Evolutionary conservation across 1,140 invertebrate species (phyloP).

Genomic region (Hyles euphorbiae): DNA sequence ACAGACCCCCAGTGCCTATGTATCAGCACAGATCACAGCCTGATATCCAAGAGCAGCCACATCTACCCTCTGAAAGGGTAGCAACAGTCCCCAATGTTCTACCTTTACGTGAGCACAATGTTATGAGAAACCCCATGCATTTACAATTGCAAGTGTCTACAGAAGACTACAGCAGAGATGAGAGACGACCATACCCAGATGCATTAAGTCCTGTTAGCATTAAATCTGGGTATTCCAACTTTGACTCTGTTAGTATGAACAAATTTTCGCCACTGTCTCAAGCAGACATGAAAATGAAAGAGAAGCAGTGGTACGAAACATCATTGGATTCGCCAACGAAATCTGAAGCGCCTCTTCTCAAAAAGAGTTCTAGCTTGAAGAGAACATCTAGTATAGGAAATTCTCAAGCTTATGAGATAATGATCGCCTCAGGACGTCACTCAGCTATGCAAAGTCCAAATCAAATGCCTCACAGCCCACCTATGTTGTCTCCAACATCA

Average conservation of each 20-base stretch:
- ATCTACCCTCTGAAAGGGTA: constrained; percentile 46
- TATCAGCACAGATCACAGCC: constrained; percentile 61
- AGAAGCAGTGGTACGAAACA: constrained; percentile 86
- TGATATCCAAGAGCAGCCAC: constrained; percentile 58
- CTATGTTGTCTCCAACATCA: constrained; percentile 62
- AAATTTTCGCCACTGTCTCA: constrained; percentile 62
- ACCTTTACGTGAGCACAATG: constrained; percentile 57
- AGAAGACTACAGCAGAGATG: constrained; percentile 55
- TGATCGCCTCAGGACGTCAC: constrained; percentile 59
- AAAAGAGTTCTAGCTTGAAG: constrained; percentile 60
- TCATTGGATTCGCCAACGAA: constrained; percentile 79
- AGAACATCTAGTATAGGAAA: constrained; percentile 64
- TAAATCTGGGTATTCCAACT: constrained; percentile 60
- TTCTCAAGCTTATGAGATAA: constrained; percentile 63
- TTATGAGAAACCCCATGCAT: constrained; percentile 50
- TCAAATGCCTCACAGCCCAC: constrained; percentile 52
- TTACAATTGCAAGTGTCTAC: constrained; percentile 64
- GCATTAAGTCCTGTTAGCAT: constrained; percentile 62
- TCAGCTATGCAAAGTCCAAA: constrained; percentile 63
- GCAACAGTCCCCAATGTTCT: constrained; percentile 54
- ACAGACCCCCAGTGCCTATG: constrained; percentile 37
- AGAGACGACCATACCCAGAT: constrained; percentile 48
- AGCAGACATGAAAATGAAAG: constrained; percentile 62
- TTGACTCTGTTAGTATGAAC: constrained; percentile 63
- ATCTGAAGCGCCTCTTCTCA: constrained; percentile 46